phyloP scores from a whole-genome alignment of 2,888 invertebrate species.

The Pheosia tremula region DNA sequence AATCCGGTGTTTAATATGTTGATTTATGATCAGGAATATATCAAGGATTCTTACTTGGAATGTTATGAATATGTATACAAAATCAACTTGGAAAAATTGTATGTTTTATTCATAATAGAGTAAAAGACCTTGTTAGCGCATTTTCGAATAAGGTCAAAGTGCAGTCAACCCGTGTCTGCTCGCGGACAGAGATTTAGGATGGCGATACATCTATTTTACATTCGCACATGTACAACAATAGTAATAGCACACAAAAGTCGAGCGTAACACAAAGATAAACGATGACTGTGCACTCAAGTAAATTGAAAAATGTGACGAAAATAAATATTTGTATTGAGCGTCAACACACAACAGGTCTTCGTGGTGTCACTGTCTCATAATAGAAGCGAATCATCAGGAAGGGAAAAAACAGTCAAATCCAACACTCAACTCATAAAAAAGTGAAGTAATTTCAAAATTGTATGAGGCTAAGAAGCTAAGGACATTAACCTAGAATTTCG shows the following conservation, averaged over 20 bases:
- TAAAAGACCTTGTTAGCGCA: slow-evolving; percentile 6
- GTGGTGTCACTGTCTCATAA: too few species aligned
- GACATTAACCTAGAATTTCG: too few species aligned
- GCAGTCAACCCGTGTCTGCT: slow-evolving; percentile 12
- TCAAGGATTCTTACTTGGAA: slow-evolving; percentile 3
- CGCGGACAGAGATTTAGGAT: slow-evolving; percentile 11
- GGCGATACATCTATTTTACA: slow-evolving; percentile 3
- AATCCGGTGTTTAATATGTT: slow-evolving; percentile 2
- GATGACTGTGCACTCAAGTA: neutral
- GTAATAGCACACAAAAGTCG: neutral
- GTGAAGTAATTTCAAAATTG: too few species aligned
- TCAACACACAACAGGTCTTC: neutral
- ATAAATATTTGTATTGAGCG: neutral
- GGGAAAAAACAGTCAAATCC: too few species aligned
- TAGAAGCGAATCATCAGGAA: too few species aligned
- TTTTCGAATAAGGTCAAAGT: slow-evolving; percentile 15
- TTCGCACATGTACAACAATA: slow-evolving; percentile 1
- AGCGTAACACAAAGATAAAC: slow-evolving; percentile 1
- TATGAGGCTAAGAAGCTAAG: too few species aligned
- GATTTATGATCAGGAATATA: slow-evolving; percentile 2
- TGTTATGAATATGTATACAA: neutral
- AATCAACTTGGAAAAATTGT: slow-evolving; percentile 1
- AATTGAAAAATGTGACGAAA: neutral
- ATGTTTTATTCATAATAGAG: slow-evolving; percentile 7
- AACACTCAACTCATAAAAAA: too few species aligned